Evolutionary conservation across 2,797 vertebrate species (phyloP).

Genomic region (Pipistrellus nathusii): DNA sequence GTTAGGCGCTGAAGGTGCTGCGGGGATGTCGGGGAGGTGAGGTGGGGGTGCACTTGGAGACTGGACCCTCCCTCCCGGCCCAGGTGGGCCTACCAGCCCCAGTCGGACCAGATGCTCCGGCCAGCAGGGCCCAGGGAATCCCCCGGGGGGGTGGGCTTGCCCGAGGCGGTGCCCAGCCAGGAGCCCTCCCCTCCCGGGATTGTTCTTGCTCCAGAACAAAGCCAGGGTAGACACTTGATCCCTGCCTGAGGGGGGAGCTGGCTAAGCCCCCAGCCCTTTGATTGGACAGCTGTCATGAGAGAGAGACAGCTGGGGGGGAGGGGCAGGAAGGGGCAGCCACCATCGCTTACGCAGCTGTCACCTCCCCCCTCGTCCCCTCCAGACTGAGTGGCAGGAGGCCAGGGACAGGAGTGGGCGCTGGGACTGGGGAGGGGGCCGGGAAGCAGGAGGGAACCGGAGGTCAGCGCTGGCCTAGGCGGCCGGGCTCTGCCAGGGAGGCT

Average conservation of each 20-base stretch:
- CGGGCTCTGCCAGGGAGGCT: conserved; percentile 70
- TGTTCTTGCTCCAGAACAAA: conserved; percentile 84
- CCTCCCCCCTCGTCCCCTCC: conserved; percentile 4
- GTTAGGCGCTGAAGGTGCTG: neutral
- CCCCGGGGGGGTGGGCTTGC: conserved; percentile 75
- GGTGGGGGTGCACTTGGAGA: neutral
- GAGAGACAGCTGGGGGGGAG: conserved; percentile 85
- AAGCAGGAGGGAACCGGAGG: neutral
- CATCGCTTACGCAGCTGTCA: conserved; percentile 85
- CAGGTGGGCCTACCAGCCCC: conserved; percentile 49
- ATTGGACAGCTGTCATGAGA: conserved; percentile 85
- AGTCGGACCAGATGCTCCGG: conserved; percentile 40
- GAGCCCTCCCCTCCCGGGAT: conserved; percentile 70
- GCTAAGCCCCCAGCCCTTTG: conserved; percentile 85
- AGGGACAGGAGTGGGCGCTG: conserved; percentile 67
- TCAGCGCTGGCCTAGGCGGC: conserved; percentile 48
- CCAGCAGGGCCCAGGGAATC: conserved; percentile 75
- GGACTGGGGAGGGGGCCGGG: conserved; percentile 64
- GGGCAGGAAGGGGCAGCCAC: conserved; percentile 78
- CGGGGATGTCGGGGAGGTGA: neutral
- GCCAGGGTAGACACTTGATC: conserved; percentile 83
- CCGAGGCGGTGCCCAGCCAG: conserved; percentile 42
- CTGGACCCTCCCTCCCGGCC: neutral
- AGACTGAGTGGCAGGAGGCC: conserved; percentile 71
- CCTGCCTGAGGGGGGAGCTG: conserved; percentile 76